These are phyloP conservation scores for Sinocyclocheilus anshuiensis DNA, from an alignment of 2,113 vertebrate species.

Conservation along the genomic window DNA sequence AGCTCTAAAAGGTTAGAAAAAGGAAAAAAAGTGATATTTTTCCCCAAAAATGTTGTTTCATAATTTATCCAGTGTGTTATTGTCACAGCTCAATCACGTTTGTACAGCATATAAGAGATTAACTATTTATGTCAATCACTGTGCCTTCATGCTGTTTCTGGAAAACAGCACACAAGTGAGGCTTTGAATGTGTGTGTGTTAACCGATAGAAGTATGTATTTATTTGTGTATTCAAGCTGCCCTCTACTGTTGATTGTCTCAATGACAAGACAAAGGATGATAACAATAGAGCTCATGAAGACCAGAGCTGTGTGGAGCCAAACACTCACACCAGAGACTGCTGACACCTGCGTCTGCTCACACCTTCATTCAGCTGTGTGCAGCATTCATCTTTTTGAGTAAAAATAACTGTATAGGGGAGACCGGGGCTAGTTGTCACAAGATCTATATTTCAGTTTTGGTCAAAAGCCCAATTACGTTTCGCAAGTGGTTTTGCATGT, in stretches of 20 bases:
- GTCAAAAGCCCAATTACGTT: neutral
- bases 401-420: neutral
- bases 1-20: neutral
- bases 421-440: neutral
- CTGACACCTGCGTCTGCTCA: neutral
- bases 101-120: neutral
- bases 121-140: constrained; percentile 65
- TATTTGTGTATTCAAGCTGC: constrained; percentile 81
- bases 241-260: constrained; percentile 77
- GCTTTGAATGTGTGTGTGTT: constrained; percentile 59
- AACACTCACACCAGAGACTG: neutral
- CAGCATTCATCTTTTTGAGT: neutral
- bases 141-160: constrained; percentile 58
- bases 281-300: constrained; percentile 58
- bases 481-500: neutral
- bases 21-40: neutral
- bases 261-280: constrained; percentile 70
- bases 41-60: neutral
- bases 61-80: neutral
- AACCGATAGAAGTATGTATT: constrained; percentile 56
- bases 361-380: neutral
- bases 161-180: constrained; percentile 19
- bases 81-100: neutral
- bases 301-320: neutral
- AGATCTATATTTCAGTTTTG: neutral